Percentiles rank a stretch among this genome's conserved stretches.
phyloP scores from a whole-genome alignment of 2,888 invertebrate genomes.

The Melitaea athalia region DNA sequence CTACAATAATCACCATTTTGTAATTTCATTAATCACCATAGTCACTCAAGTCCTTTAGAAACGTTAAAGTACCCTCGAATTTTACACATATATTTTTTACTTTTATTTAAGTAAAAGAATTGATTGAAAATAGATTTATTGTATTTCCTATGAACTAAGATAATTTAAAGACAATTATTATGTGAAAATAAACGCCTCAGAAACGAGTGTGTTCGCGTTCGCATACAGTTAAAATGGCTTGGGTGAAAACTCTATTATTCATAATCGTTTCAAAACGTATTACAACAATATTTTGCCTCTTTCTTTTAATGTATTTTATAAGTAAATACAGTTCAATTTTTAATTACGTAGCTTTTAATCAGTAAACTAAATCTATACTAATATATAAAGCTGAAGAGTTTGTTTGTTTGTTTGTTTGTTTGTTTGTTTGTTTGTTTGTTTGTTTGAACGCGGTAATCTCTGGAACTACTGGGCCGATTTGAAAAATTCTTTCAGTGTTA shows the following conservation, averaged over 20 bases:
- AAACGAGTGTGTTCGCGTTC: neutral
- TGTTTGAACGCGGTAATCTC: no score
- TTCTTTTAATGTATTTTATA: neutral
- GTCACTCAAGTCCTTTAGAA: neutral
- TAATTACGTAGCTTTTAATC: no score
- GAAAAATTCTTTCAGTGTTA: no score
- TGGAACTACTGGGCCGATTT: no score
- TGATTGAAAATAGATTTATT: no score
- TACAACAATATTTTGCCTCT: neutral
- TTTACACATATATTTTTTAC: no score
- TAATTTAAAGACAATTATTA: no score
- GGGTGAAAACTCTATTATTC: neutral
- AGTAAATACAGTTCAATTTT: neutral
- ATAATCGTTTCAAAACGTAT: neutral
- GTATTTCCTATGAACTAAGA: neutral
- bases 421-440: no score
- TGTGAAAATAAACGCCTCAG: neutral
- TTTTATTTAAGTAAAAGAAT: no score
- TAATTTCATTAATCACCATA: constrained; percentile 9
- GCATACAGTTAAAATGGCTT: neutral
- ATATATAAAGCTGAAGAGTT: no score
- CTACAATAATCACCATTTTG: neutral
- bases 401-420: no score
- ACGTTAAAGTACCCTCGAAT: neutral
- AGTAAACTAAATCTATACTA: no score